Evolutionary conservation across 2,888 invertebrate genomes (phyloP), one percentile per base, ranked within the genome.

Genomic region (Drosophila helvetica): DNA sequence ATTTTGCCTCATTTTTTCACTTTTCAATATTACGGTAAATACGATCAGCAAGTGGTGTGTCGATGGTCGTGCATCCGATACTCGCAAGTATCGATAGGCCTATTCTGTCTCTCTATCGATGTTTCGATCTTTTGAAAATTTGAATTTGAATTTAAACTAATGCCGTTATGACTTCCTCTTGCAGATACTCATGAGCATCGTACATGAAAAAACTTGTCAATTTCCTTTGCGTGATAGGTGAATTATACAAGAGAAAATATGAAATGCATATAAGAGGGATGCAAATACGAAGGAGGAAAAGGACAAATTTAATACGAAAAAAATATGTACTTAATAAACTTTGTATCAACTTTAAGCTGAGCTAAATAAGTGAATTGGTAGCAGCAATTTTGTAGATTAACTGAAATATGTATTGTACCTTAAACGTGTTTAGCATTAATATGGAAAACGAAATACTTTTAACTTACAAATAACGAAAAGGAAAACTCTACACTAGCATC

Each of bases 161-260:
- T 60, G 50, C 58, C 22, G 7, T 38, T 38, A 2, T 6, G n/a
- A 38, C 2, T n/a, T 54, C n/a, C 60, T 43, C 6, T 87, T 87
- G 1, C 95, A 95, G 95, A 95, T 94, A 94, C 94, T 92, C 95
- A 94, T 93, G 95, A 95, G 92, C 95, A 95, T 93, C 94, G 94
- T 93, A 95, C 95, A 93, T 95, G 93, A 94, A 92, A 91, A 92
- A 90, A 91, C 90, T 90, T 91, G 92, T 92, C 92, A 92, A 92
- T 92, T 92, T 90, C 90, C 86, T 91, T 90, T 85, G 90, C 91
- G 92, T 92, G 92, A 92, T 92, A 92, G 91, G 89, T 91, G 89
- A 92, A 90, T 87, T 86, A 84, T 88, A 90, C 89, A 83, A 86
- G 79, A 75, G 68, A 67, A 56, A 60, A 45, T 54, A 66, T 51